phyloP scores from a whole-genome alignment of 53 echinoderm and acorn worm genomes.

The Holothuria leucospilota region DNA sequence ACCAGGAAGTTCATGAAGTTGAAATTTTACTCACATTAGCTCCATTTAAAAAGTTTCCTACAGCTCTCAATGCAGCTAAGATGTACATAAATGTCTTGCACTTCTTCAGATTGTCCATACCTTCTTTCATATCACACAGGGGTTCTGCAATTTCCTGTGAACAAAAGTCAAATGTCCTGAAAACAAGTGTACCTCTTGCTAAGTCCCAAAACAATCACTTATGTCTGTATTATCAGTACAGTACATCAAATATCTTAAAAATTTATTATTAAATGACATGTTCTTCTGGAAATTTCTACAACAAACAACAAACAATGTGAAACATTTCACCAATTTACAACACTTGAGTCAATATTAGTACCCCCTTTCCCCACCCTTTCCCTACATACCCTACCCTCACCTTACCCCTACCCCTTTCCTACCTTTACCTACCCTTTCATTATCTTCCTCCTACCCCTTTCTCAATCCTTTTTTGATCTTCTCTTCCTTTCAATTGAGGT shows the following conservation, averaged over 20 bases:
- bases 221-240: not conserved
- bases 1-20: too few relatives aligned
- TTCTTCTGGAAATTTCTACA: too few relatives aligned
- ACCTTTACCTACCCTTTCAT: too few relatives aligned
- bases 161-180: not conserved
- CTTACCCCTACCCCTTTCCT: too few relatives aligned
- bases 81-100: slow-evolving; percentile 91
- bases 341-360: too few relatives aligned
- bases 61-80: slow-evolving; percentile 85
- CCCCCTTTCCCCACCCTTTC: too few relatives aligned
- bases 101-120: slow-evolving; percentile 82
- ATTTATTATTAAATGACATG: not conserved
- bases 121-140: slow-evolving; percentile 93
- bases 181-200: not conserved
- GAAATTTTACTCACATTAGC: slow-evolving; percentile 72
- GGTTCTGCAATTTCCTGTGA: slow-evolving; percentile 96
- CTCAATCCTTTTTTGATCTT: too few relatives aligned
- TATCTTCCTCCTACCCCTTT: too few relatives aligned
- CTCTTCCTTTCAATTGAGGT: too few relatives aligned
- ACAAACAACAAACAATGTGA: too few relatives aligned
- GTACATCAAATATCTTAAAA: not conserved
- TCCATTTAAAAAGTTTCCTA: slow-evolving; percentile 97
- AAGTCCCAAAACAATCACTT: not conserved
- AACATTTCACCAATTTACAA: too few relatives aligned
- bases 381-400: too few relatives aligned